Percentiles rank a stretch among this genome's conserved stretches.
Conservation (phyloP, 2,888 invertebrate genomes). For the Drosophila mettleri region DNA sequence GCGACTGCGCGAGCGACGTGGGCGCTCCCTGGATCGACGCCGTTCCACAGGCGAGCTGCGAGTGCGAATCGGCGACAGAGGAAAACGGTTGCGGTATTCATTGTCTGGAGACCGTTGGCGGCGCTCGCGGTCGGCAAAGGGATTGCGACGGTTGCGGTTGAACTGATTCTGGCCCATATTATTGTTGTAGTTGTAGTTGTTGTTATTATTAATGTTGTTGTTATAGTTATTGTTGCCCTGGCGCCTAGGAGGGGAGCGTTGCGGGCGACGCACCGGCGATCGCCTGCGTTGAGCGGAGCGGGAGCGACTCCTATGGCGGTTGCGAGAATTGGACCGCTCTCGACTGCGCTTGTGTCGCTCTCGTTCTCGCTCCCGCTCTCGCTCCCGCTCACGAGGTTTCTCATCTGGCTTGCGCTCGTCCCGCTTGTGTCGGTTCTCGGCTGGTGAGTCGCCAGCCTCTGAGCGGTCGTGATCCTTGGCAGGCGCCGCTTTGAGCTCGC, state of each 20-base stretch:
- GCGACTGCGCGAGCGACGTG: slow-evolving; percentile 59
- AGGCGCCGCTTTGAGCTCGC: slow-evolving; percentile 10
- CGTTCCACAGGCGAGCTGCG: slow-evolving; percentile 74
- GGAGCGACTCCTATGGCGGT: slow-evolving; percentile 61
- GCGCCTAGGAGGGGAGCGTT: slow-evolving; percentile 80
- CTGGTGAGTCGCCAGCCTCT: slow-evolving; percentile 21
- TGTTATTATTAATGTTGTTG: slow-evolving; percentile 11
- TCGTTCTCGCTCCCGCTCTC: slow-evolving; percentile 47
- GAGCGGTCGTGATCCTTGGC: slow-evolving; percentile 38
- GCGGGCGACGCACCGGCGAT: slow-evolving; percentile 73
- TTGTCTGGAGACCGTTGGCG: slow-evolving; percentile 78
- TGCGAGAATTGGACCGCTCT: slow-evolving; percentile 57
- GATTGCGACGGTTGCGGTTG: slow-evolving; percentile 75
- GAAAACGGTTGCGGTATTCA: slow-evolving; percentile 81
- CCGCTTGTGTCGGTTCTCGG: slow-evolving; percentile 29
- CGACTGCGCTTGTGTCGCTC: slow-evolving; percentile 44
- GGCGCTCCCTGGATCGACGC: slow-evolving; percentile 65
- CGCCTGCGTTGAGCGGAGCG: slow-evolving; percentile 68
- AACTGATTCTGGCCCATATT: slow-evolving; percentile 39
- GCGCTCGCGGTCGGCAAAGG: slow-evolving; percentile 81
- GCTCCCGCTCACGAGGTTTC: slow-evolving; percentile 42
- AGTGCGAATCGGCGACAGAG: slow-evolving; percentile 78
- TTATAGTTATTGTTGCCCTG: slow-evolving; percentile 40
- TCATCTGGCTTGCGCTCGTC: slow-evolving; percentile 61
- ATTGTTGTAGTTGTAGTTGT: slow-evolving; percentile 11